phyloP scores from a whole-genome alignment of 2,888 invertebrate genomes.

The Meteorus cinctellus region DNA sequence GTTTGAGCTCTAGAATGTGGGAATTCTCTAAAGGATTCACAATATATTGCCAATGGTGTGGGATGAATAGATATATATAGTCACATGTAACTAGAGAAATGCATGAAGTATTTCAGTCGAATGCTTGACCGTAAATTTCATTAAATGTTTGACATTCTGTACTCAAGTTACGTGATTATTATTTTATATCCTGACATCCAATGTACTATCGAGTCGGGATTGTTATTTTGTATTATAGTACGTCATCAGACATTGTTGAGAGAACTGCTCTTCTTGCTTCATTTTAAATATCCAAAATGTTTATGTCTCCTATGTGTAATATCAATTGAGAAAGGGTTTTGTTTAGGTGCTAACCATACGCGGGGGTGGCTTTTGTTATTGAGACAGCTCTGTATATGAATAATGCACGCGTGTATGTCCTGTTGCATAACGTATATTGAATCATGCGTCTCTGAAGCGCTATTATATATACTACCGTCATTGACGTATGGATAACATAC shows the following conservation, averaged over 20 bases:
- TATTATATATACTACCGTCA: not conserved
- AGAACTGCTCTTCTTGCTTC: too few species aligned
- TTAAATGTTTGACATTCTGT: too few species aligned
- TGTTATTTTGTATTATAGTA: too few species aligned
- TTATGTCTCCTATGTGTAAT: too few species aligned
- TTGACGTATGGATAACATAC: not conserved
- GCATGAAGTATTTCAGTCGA: not conserved
- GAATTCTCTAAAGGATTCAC: not conserved
- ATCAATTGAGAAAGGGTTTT: not conserved
- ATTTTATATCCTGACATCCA: too few species aligned
- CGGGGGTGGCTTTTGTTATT: not conserved
- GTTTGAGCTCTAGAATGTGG: not conserved
- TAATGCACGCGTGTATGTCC: not conserved
- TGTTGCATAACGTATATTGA: not conserved
- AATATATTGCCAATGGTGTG: not conserved
- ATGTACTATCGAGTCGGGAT: too few species aligned
- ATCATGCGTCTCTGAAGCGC: not conserved
- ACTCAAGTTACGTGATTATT: too few species aligned
- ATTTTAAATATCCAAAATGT: too few species aligned
- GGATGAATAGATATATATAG: not conserved
- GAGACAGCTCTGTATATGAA: constrained; percentile 8
- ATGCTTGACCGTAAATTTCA: not conserved
- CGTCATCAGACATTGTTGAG: too few species aligned
- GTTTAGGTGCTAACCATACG: not conserved
- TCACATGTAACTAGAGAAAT: not conserved